Conservation (phyloP, 2,113 vertebrate species). For the Entosphenus tridentatus region DNA sequence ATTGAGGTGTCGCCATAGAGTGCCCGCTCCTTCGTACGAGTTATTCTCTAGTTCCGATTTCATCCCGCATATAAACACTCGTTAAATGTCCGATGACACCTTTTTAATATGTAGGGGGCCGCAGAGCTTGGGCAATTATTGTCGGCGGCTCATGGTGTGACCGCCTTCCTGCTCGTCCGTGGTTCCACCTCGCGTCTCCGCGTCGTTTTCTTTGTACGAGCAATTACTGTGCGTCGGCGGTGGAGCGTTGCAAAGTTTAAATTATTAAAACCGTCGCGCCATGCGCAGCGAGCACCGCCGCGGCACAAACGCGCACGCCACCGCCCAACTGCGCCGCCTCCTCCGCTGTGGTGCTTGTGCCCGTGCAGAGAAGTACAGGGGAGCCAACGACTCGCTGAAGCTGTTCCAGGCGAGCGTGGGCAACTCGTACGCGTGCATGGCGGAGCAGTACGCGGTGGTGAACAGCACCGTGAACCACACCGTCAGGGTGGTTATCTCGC, state of each 20-base stretch:
- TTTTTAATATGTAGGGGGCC: no score
- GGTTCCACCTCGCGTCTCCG: not conserved
- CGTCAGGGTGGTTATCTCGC: slow-evolving; percentile 41
- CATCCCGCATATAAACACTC: no score
- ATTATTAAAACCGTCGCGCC: slow-evolving; percentile 8
- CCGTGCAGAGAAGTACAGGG: slow-evolving; percentile 14
- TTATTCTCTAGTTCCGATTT: no score
- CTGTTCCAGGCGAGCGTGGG: slow-evolving; percentile 43
- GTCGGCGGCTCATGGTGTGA: no score
- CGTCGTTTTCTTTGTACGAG: slow-evolving; percentile 18
- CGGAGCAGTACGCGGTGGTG: slow-evolving; percentile 38
- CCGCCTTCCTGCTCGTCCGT: no score
- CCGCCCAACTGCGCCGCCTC: no score
- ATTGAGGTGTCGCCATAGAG: no score
- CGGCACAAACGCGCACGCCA: no score
- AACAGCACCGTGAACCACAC: slow-evolving; percentile 14
- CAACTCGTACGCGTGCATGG: slow-evolving; percentile 53
- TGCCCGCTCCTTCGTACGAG: no score
- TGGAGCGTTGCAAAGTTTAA: slow-evolving; percentile 16
- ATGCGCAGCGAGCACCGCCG: slow-evolving; percentile 7
- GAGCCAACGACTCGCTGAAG: slow-evolving; percentile 30
- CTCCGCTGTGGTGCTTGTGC: no score
- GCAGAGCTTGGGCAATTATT: no score
- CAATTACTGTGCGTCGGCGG: slow-evolving; percentile 24
- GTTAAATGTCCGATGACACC: no score